Evolutionary conservation across 2,888 invertebrate species (phyloP), one percentile per base, ranked within the genome.

Genomic region (Drosophila nigricruria): DNA sequence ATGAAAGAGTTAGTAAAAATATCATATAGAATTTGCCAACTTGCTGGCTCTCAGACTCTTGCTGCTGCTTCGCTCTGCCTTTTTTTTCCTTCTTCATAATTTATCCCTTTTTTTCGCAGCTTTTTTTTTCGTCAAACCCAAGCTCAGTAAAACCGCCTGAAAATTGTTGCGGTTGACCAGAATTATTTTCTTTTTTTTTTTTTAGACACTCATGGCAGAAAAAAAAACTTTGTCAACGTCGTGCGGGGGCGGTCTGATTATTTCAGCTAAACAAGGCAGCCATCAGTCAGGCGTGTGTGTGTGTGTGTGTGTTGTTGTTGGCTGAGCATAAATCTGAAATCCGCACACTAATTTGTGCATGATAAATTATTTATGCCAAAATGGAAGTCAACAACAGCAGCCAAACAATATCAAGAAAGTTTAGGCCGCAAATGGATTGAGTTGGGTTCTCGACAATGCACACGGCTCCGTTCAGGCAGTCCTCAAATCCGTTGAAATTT

Each of bases 351-450:
- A 90, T 90, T 92, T 90, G 86, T 82, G 81, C 84, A 82, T 89
- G 85, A 92, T 91, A 91, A 92, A 91, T 91, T 90, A 91, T 91
- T 91, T 90, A 91, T 90, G 89, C 77, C 86, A 82, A 82, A 85
- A 73, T 77, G 79, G 78, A 77, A 74, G 71, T 61, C 70, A 73
- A 63, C 79, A 80, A 30, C 62, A 34, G 10, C 75, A 62, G 34
- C 50, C 45, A 59, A 62, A 45, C 60, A 68, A 52, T 34, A 67
- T 65, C 54, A 73, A 69, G 40, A 18, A 56, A 71, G 68, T 16
- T 70, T 9, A 30, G 53, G 62, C 27, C 69, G 38, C 45, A 62
- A 63, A 73, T 69, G 67, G 45, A 36, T 36, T 58, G 47, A 38
- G 53, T 3, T 23, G 34, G 34, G 34, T 23, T 10, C 14, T 25